Conservation (phyloP, 2,888 invertebrate species). For the Herminia tarsipennalis region DNA sequence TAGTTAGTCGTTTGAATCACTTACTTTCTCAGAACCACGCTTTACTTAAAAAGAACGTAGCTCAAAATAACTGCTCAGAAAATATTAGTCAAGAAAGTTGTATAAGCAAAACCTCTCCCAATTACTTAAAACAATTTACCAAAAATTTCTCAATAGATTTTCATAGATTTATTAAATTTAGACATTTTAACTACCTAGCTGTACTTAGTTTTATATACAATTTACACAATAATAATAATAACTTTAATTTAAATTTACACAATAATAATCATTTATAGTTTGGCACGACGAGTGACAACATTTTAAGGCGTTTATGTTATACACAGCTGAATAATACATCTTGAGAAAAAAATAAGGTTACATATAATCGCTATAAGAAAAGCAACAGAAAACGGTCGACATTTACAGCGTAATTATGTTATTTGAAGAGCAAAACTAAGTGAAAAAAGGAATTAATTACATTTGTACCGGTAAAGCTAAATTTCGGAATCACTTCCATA, state of each 20-base stretch:
- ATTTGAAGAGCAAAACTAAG: too few relatives aligned
- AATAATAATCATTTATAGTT: conserved; percentile 43
- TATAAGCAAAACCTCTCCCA: conserved; percentile 36
- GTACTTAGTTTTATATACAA: conserved; percentile 55
- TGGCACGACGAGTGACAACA: conserved; percentile 43
- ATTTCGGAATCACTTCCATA: too few relatives aligned
- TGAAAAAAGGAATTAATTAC: too few relatives aligned
- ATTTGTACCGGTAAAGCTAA: too few relatives aligned
- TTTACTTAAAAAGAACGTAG: too few relatives aligned
- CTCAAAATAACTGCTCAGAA: too few relatives aligned
- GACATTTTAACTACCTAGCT: conserved; percentile 52
- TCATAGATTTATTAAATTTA: conserved; percentile 47
- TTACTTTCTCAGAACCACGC: too few relatives aligned
- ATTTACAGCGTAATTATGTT: too few relatives aligned
- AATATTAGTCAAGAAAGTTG: background rate
- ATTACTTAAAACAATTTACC: conserved; percentile 33
- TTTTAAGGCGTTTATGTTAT: conserved; percentile 11
- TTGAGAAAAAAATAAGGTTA: background rate
- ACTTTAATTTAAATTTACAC: too few relatives aligned
- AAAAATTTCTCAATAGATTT: conserved; percentile 39
- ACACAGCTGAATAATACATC: background rate
- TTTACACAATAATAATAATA: conserved; percentile 51
- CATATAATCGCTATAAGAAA: background rate
- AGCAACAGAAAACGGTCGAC: too few relatives aligned
- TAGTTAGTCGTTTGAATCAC: too few relatives aligned